A percentile compares a stretch with the other conserved stretches of the same genome.
Evolutionary conservation across 1,140 invertebrate genomes (phyloP).

Genomic region (Argopecten irradians): DNA sequence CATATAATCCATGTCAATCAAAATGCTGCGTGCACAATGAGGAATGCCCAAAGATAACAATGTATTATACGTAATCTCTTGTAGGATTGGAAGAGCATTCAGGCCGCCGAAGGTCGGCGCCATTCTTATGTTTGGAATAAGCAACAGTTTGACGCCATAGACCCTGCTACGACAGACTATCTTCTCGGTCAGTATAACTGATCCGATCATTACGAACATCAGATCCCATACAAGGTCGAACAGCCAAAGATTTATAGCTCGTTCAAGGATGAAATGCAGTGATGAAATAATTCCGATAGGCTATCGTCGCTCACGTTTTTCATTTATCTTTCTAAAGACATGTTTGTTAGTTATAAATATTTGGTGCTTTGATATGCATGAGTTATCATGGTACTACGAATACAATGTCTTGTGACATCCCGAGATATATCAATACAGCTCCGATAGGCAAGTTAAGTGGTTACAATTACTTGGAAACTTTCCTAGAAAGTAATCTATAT

Average conservation of each 20-base stretch:
- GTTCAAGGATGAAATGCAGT: not conserved
- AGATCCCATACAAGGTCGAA: not conserved
- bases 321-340: not conserved
- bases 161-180: conserved; percentile 79
- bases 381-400: not conserved
- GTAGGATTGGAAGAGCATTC: conserved; percentile 48
- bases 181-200: conserved; percentile 59
- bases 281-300: not conserved
- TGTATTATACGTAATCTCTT: not conserved
- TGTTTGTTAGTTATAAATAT: not conserved
- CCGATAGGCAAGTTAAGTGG: not conserved
- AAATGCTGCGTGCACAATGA: not conserved
- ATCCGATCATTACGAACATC: not conserved
- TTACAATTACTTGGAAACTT: not conserved
- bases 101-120: conserved; percentile 27
- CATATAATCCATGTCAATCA: not conserved
- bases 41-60: not conserved
- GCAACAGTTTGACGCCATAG: conserved; percentile 76
- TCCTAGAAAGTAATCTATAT: not conserved
- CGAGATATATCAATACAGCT: not conserved
- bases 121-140: conserved; percentile 76
- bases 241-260: not conserved
- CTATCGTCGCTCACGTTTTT: not conserved
- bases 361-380: not conserved
- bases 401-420: not conserved